Evolutionary conservation across 2,888 invertebrate species (phyloP), one percentile per base, ranked within the genome.

Genomic region (Cryptocheilus praepositus): DNA sequence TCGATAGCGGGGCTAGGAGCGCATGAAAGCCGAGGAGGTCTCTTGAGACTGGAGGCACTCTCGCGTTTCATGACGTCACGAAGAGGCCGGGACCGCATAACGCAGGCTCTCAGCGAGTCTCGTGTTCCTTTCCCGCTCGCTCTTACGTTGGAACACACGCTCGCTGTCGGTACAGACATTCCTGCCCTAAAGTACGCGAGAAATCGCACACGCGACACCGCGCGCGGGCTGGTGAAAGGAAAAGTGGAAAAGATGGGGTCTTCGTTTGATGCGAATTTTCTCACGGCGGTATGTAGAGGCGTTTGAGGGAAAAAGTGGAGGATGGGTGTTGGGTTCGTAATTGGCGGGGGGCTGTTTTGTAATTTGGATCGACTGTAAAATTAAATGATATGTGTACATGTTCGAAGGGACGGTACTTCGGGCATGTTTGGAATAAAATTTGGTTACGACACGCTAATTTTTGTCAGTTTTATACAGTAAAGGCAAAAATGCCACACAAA

Each of bases 1-100:
- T 86, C 87, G 86, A 86, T 87, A 83, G 84, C 71, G 73, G 59
- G 69, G 83, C 64, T 80, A 86, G 86, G 85, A 84, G 82, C 72
- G 62, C 80, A 87, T 62, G 76, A 80, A 64, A 46, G 13, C 22
- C 69, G 74, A 84, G 70, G 83, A 86, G 83, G 74, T 80, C 52
- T 61, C 65, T 58, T 19, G 15, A 15, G 44, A 52, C 4, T 13
- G 52, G 52, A 21, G 21, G 52, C 59, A 43, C 44, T 64, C 64
- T 60, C 36, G 61, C 63, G 67, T 66, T 52, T 53, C 13, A 54
- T 73, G 74, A 70, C 74, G 73, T 73, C 61, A 67, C 7, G 15
- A 56, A 45, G 57, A 49, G 19, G 28, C 45, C 25, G 19, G 43
- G n/a, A 19, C 45, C 44, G 58, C 46, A 49, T 54, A 55, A 61